Evolutionary conservation across 2,797 vertebrate species (phyloP), one percentile per base, ranked within the genome.

Genomic region (Arctocebus calabarensis): DNA sequence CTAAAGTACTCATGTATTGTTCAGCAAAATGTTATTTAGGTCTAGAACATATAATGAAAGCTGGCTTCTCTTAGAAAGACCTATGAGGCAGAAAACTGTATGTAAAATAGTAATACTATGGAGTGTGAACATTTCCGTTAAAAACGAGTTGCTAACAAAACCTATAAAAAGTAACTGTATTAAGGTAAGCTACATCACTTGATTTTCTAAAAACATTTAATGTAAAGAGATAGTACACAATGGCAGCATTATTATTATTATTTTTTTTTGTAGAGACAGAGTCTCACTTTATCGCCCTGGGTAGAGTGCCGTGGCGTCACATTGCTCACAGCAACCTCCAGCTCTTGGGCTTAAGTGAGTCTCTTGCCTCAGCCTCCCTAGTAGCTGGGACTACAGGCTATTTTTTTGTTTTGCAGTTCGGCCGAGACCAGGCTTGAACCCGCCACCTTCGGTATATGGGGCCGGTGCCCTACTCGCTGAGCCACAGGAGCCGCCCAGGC

Each of bases 191-290:
- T 10, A 1, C 45, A 88, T 87, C 78, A 95, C 91, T 25, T 88
- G 45, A 78, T 64, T 85, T 91, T 83, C 93, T 91, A 84, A 77
- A 97, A 95, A 71, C 37, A 59, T 25, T 83, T 73, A 70, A 57
- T n/a, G 37, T 77, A 57, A 81, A 84, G 19, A 68, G n/a, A 48
- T 4, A 92, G 20, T 3, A 87, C 2, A 73, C 1, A 74, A 59
- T 6, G 19, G 27, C n/a, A 45, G 7, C 40, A 77, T 52, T 43
- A 83, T 10, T 82, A 77, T 52, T 43, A 83, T 10, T 82, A 77
- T 52, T 43, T 79, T 10, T 82, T 95, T 79, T n/a, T n/a, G n/a
- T n/a, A n/a, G n/a, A n/a, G n/a, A n/a, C n/a, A n/a, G n/a, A n/a
- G n/a, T n/a, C n/a, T n/a, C n/a, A n/a, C n/a, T n/a, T n/a, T n/a